Base-by-base conservation (phyloP, 2,113 vertebrate genomes). In the Perca flavescens region DNA sequence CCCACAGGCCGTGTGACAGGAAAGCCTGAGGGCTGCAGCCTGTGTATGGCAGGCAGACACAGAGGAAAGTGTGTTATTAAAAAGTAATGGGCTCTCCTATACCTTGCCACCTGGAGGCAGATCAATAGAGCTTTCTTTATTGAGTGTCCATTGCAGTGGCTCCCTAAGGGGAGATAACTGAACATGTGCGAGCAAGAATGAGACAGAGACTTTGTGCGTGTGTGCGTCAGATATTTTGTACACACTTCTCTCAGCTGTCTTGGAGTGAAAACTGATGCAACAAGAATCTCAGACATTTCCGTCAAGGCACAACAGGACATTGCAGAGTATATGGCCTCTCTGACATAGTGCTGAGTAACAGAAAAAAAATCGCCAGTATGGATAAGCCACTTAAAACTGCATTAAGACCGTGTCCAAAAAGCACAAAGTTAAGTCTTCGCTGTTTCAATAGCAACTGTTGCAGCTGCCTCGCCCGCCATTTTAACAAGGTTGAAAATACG, bases 51-150 rank as follows among this genome's bases (percentile, higher is more conserved):
- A 82, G 58, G 70, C 71, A 56, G 28, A 86, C 76, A 86, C 49
- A 71, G 52, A 81, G 67, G 12, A 66, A 46, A 69, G 61, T 25
- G 80, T 85, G 64, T 87, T 82, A 74, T 86, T 86, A 61, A 81
- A 78, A 85, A 53, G 81, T 88, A 66, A 89, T 53, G 50, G 63
- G 67, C 64, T 72, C 68, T 84, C 64, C 69, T 86, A 77, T 86
- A 80, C 68, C 85, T 76, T 43, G 14, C 73, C 76, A 61, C 80
- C 82, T 82, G 86, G 77, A 83, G 65, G 36, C 25, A 65, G 58
- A 86, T 91, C 89, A 84, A 89, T 90, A 79, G 52, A 80, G 77
- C 72, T 60, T 72, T 73, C 54, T 71, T 75, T 74, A 85, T 72
- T 61, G 69, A 84, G 85, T 79, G 85, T 76, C 79, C 81, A 62